These are phyloP conservation scores for Genyomyrus donnyi DNA, from an alignment of 2,113 vertebrate genomes.

Conservation along the genomic window DNA sequence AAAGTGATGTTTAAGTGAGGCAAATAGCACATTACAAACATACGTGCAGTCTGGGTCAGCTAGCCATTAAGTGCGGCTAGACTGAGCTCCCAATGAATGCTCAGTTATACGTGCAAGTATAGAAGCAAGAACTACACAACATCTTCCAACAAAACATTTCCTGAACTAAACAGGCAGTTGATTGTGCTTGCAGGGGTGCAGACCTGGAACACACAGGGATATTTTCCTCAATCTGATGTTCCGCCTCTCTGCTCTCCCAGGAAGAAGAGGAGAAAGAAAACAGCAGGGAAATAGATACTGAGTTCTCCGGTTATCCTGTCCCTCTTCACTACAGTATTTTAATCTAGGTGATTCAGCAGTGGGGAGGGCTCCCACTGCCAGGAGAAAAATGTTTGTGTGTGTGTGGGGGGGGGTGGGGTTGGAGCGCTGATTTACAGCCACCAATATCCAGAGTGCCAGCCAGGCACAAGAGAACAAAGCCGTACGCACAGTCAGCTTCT, in stretches of 20 bases:
- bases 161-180: not conserved
- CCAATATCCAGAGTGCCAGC: not conserved
- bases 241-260: conserved; percentile 11
- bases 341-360: conserved; percentile 29
- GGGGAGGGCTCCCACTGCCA: not conserved
- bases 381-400: not conserved
- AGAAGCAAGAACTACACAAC: not conserved
- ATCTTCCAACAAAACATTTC: not conserved
- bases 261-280: conserved; percentile 16
- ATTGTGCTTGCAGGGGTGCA: not conserved
- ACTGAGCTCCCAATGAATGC: not conserved
- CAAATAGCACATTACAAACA: not conserved
- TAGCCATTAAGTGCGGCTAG: not conserved
- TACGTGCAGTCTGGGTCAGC: not conserved
- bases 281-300: conserved; percentile 32
- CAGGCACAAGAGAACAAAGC: not conserved
- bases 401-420: not conserved
- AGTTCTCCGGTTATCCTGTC: conserved; percentile 11
- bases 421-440: not conserved
- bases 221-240: not conserved
- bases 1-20: not conserved
- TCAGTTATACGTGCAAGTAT: not conserved
- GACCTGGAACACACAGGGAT: not conserved
- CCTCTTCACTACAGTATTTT: conserved; percentile 26
- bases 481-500: not conserved